Evolutionary conservation across 2,888 invertebrate species (phyloP).

Genomic region (Agrilus biguttatus): DNA sequence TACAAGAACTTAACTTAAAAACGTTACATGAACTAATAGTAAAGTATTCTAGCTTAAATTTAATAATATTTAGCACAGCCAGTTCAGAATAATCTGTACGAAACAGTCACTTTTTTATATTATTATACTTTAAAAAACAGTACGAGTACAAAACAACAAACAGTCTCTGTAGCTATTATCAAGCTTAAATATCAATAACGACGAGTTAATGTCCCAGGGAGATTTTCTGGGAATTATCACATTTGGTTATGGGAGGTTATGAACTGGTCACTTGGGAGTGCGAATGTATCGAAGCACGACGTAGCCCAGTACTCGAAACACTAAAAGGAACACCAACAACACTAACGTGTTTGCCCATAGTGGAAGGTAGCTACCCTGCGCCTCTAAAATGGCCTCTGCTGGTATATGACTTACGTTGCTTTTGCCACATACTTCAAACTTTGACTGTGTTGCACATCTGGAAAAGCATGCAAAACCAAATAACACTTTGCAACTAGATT

Average conservation of each 20-base stretch:
- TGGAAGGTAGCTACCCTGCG: conserved; percentile 48
- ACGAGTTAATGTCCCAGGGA: too few species aligned
- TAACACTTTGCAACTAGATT: background rate
- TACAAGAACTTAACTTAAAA: too few species aligned
- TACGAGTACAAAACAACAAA: too few species aligned
- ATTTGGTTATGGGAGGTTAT: background rate
- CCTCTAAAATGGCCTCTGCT: conserved; percentile 48
- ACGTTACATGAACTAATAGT: too few species aligned
- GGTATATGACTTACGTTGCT: conserved; percentile 46
- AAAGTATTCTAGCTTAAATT: too few species aligned
- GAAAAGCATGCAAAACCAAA: conserved; percentile 4
- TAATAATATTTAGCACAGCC: too few species aligned
- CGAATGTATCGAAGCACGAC: conserved; percentile 56
- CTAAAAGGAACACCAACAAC: conserved; percentile 51
- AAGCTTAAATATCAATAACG: too few species aligned
- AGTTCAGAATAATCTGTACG: too few species aligned
- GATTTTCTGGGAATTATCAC: too few species aligned
- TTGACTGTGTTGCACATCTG: conserved; percentile 54
- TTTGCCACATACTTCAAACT: conserved; percentile 45
- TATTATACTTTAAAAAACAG: too few species aligned
- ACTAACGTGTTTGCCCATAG: conserved; percentile 62
- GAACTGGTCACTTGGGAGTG: conserved; percentile 43
- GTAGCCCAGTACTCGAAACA: conserved; percentile 59
- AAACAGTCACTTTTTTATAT: too few species aligned
- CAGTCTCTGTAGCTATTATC: too few species aligned